Percentiles rank a stretch among this genome's conserved stretches.
phyloP scores from a whole-genome alignment of 2,797 vertebrate genomes.

The Onychomys leucogaster region DNA sequence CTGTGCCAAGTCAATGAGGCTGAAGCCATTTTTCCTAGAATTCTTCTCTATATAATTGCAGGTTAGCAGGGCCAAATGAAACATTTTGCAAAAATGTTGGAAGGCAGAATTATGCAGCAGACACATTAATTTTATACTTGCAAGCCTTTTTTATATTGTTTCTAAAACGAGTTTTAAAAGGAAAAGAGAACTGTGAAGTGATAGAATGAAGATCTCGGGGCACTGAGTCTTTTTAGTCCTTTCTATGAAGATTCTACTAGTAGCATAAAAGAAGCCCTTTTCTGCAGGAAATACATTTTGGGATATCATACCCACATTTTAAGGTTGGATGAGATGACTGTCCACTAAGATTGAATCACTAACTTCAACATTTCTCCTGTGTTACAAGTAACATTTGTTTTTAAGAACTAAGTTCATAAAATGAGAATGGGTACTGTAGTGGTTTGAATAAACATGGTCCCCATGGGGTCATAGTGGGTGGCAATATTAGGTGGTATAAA shows the following conservation, averaged over 20 bases:
- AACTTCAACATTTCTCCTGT: neutral
- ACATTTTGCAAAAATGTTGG: neutral
- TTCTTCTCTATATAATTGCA: conserved; percentile 5
- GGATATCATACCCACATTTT: neutral
- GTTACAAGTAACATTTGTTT: neutral
- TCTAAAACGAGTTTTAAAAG: neutral
- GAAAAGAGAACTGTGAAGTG: neutral
- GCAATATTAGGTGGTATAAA: neutral
- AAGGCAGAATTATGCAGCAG: neutral
- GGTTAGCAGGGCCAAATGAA: conserved; percentile 32
- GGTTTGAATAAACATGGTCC: neutral
- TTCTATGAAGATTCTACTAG: neutral
- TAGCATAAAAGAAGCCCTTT: neutral
- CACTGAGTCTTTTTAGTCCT: neutral
- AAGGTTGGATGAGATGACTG: neutral
- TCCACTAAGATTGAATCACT: neutral
- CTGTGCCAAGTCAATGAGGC: neutral
- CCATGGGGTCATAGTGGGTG: no score
- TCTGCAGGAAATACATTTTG: neutral
- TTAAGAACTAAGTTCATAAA: neutral
- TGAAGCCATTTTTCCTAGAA: neutral
- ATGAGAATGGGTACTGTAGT: neutral
- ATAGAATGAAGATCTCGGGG: neutral
- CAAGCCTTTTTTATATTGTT: neutral
- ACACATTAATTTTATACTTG: conserved; percentile 22